Base-by-base conservation (phyloP, 2,113 vertebrate genomes). In the Serinus canaria region DNA sequence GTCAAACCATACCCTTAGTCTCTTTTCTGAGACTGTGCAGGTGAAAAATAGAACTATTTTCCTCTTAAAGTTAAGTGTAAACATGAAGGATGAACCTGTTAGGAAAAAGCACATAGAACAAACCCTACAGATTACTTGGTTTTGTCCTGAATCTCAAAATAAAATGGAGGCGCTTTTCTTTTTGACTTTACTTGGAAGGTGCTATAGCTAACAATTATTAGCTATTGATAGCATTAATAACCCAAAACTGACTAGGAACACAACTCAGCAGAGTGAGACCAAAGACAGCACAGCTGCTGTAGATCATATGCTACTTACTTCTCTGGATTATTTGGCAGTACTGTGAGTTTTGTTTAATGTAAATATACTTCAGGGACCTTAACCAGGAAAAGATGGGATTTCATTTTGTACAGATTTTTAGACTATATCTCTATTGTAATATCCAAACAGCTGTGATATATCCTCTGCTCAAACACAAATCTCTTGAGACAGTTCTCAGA, bases 361-460 rank as follows among this genome's bases (percentile, higher is more conserved):
- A 97, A 95, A 94, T 89, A 94, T 33, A 79, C 87, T 87, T 91
- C 81, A 92, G 94, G 49, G 95, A 92, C 73, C 49, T 89, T 95
- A 95, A 95, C 28, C 66, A 89, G 81, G 84, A 95, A 92, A 95
- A 89, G 70, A 81, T 37, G 37, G n/a, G 67, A 72, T 91, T 94
- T 96, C 56, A 68, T 81, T 91, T 68, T 67, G 44, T 75, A 78
- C 56, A 91, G 66, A 84, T 82, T 91, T 91, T 91, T 75, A 93
- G 44, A 89, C 77, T 44, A 5, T 64, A 33, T 93, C 64, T 76
- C 53, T 84, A 13, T 49, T 60, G 56, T 64, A 84, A 82, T 66
- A 95, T 70, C 49, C 78, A 84, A 83, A n/a, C 73, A 96, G 83
- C 87, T 97, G 95, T 81, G 81, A 89, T 85, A 87, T 19, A 75